phyloP scores from a whole-genome alignment of 1,140 invertebrate genomes.

The Drosophila insularis region DNA sequence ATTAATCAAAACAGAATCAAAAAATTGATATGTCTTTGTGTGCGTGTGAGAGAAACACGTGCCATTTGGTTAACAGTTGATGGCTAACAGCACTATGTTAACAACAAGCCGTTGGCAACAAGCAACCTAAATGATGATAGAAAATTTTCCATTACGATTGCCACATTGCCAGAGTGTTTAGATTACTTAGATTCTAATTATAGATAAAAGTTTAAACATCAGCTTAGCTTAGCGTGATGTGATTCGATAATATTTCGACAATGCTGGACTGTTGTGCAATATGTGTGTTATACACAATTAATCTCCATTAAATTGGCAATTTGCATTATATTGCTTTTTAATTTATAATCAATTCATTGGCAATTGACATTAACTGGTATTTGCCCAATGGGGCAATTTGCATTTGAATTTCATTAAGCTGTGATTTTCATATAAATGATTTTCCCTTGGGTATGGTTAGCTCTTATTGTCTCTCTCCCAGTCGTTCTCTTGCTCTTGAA shows the following conservation, averaged over 20 bases:
- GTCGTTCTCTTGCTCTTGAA: neutral
- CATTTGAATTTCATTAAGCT: constrained; percentile 39
- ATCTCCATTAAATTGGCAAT: constrained; percentile 22
- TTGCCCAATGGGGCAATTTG: constrained; percentile 21
- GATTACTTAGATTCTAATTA: constrained; percentile 44
- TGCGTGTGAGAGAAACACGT: constrained; percentile 80
- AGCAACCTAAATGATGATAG: constrained; percentile 16
- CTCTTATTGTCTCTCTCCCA: no score
- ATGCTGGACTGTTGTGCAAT: neutral
- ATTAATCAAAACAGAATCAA: constrained; percentile 82
- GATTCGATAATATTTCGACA: constrained; percentile 5
- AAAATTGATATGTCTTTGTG: constrained; percentile 51
- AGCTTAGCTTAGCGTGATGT: neutral
- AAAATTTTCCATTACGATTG: constrained; percentile 28
- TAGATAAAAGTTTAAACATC: constrained; percentile 29
- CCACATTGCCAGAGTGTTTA: constrained; percentile 6
- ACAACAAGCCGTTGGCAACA: constrained; percentile 58
- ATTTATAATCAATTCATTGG: constrained; percentile 24
- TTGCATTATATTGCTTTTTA: constrained; percentile 18
- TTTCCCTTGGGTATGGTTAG: neutral
- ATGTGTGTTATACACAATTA: constrained; percentile 31
- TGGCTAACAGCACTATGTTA: constrained; percentile 58
- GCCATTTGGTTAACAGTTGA: constrained; percentile 59
- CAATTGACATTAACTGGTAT: constrained; percentile 15
- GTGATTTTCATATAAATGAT: constrained; percentile 24